These are phyloP conservation scores for Didymodactylos carnosus DNA, from an alignment of 2,888 invertebrate species.

Conservation along the genomic window DNA sequence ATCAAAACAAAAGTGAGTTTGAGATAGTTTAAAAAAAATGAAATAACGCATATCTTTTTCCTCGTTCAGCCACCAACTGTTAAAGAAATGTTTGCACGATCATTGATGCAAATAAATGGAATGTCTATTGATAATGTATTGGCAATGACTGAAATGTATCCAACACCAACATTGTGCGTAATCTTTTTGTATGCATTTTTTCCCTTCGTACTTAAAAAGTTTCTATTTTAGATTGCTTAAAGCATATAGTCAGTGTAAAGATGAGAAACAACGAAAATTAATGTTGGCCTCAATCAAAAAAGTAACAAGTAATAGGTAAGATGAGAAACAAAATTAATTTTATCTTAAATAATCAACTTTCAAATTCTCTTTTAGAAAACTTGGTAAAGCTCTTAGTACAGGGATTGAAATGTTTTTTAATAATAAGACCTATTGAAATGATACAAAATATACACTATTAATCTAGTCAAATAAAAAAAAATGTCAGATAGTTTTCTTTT, in stretches of 20 bases:
- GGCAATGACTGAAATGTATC: slow-evolving; percentile 4
- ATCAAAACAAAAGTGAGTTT: slow-evolving; percentile 4
- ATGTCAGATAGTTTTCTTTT: neutral
- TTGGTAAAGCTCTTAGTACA: neutral
- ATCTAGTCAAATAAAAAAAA: neutral
- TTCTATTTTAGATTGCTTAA: neutral
- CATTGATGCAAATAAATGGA: slow-evolving; percentile 12
- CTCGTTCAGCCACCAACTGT: neutral
- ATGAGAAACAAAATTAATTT: neutral
- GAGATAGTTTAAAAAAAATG: neutral
- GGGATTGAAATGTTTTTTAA: neutral
- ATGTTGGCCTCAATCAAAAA: slow-evolving; percentile 4
- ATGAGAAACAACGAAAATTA: slow-evolving; percentile 6
- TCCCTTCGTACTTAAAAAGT: neutral
- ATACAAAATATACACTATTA: too few relatives aligned
- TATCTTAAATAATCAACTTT: neutral
- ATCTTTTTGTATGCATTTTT: neutral
- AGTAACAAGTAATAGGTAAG: neutral
- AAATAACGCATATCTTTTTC: too few relatives aligned
- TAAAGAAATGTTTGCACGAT: slow-evolving; percentile 13
- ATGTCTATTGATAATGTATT: slow-evolving; percentile 11
- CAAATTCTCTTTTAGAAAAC: neutral
- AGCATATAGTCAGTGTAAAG: slow-evolving; percentile 5
- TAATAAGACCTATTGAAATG: neutral
- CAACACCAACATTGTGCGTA: slow-evolving; percentile 5